Evolutionary conservation across 2,113 vertebrate species (phyloP), one percentile per base, ranked within the genome.

Genomic region (Asarcornis scutulata): DNA sequence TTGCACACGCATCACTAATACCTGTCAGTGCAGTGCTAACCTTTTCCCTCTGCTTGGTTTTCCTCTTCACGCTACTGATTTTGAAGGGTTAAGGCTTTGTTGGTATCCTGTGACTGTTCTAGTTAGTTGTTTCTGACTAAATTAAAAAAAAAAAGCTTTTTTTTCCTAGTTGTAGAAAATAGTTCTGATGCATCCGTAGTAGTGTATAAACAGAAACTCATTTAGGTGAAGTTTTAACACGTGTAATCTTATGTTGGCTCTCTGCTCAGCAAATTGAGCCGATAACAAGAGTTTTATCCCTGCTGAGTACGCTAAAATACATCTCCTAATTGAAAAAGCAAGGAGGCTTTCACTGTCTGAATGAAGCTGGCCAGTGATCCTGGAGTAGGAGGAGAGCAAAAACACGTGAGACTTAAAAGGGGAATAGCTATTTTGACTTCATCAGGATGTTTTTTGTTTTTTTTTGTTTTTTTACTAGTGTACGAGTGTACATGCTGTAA

Each of bases 401-500:
- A 83, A 32, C 21, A 21, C 34, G 18, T 8, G 32, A 40, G 53
- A 5, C 18, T 25, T n/a, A 13, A 26, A 42, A 73, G 27, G 20
- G 40, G 16, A 78, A 27, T 11, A 46, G 40, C 55, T 56, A 0
- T 86, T 72, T 60, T 67, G 31, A 27, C 6, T 25, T 11, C 5
- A 12, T 34, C 0, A 2, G 3, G 3, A 7, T 55, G 17, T 25
- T 23, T 42, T 38, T 38, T 9, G 11, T 38, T 38, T 38, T 38
- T 38, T 38, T 38, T 38, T 38, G 10, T 38, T 59, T 86, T 48
- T 48, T 25, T 7, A 11, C n/a, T 34, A 11, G 67, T 0, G 0
- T 18, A 7, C 5, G 12, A 67, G 26, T 3, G 2, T 11, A 5
- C 3, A 8, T 2, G 2, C n/a, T 23, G 3, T n/a, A 21, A 69